Evolutionary conservation across 2,113 vertebrate genomes (phyloP).

Genomic region (Mustelus asterias): DNA sequence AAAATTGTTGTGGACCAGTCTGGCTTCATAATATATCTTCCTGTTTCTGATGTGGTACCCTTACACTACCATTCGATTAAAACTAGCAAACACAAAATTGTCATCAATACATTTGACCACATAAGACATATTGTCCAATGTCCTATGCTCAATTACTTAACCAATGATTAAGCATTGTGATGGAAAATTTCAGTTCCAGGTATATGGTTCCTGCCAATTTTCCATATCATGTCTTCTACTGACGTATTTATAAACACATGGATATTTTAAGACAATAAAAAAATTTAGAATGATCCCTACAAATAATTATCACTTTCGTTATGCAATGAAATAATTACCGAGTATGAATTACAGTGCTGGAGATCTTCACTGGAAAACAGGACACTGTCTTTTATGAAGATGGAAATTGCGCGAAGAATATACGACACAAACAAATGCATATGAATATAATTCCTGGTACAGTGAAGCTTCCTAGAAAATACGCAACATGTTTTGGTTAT

Average conservation of each 20-base stretch:
- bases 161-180: neutral
- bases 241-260: neutral
- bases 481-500: neutral
- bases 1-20: too few relatives aligned
- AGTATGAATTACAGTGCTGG: slow-evolving; percentile 59
- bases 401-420: slow-evolving; percentile 79
- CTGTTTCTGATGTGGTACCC: too few relatives aligned
- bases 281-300: neutral
- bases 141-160: neutral
- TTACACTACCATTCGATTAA: neutral
- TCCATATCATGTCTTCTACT: neutral
- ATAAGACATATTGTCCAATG: neutral
- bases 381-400: slow-evolving; percentile 78
- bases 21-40: too few relatives aligned
- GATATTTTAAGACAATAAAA: neutral
- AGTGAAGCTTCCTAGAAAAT: slow-evolving; percentile 73
- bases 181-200: neutral
- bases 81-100: neutral
- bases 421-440: slow-evolving; percentile 90
- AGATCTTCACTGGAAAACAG: slow-evolving; percentile 68
- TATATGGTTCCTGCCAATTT: neutral
- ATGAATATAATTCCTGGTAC: slow-evolving; percentile 89
- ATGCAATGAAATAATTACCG: slow-evolving; percentile 50
- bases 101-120: neutral
- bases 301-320: neutral